These are phyloP conservation scores for Drosophila nannoptera DNA, from an alignment of 1,140 invertebrate species.

Conservation along the genomic window DNA sequence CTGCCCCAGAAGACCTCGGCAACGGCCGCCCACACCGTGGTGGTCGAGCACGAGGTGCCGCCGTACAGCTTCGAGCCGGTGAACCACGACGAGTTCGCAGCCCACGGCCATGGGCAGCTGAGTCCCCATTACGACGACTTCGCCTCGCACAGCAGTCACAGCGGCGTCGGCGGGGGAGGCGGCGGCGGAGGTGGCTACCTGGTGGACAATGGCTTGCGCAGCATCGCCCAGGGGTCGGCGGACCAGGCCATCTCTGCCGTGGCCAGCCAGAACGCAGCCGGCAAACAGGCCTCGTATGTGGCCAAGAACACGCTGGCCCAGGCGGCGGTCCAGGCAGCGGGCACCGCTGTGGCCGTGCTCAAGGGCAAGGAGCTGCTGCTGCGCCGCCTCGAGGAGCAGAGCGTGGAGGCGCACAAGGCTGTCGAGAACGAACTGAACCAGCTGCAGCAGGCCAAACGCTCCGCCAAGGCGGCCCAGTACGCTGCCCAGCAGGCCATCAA, in stretches of 20 bases:
- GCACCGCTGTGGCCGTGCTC: constrained; percentile 80
- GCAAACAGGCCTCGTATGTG: constrained; percentile 81
- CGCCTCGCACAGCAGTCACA: constrained; percentile 24
- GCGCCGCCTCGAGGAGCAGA: constrained; percentile 81
- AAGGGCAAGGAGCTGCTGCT: constrained; percentile 82
- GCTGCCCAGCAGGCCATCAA: constrained; percentile 80
- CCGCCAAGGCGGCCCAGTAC: constrained; percentile 81
- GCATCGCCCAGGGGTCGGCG: constrained; percentile 84
- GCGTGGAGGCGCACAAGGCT: constrained; percentile 80
- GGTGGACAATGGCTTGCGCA: constrained; percentile 77
- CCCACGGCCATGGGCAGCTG: constrained; percentile 14
- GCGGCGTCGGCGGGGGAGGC: constrained; percentile 4
- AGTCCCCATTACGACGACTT: constrained; percentile 55
- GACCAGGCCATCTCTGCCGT: constrained; percentile 83
- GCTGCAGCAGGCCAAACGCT: constrained; percentile 81
- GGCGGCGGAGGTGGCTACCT: constrained; percentile 39
- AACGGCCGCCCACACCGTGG: constrained; percentile 33
- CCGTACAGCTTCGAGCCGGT: constrained; percentile 66
- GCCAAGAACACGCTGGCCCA: constrained; percentile 82
- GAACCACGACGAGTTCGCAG: constrained; percentile 61
- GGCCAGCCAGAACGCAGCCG: constrained; percentile 79
- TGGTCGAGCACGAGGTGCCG: constrained; percentile 47
- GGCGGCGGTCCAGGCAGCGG: constrained; percentile 79
- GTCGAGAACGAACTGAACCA: constrained; percentile 81
- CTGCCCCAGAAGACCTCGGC: constrained; percentile 18